phyloP scores from a whole-genome alignment of 2,888 invertebrate genomes.

The Apodemia duryi region DNA sequence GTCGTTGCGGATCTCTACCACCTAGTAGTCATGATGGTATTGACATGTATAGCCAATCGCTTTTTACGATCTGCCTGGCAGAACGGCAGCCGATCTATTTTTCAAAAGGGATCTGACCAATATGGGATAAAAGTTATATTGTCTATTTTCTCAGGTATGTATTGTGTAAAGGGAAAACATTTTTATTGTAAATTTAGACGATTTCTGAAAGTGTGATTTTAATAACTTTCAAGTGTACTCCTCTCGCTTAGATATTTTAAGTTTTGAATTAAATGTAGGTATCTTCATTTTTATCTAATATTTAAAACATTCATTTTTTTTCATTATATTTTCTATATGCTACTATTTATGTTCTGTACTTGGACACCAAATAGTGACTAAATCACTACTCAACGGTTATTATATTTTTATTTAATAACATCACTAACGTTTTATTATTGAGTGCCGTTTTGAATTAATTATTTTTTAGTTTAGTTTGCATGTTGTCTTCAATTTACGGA shows the following conservation, averaged over 20 bases:
- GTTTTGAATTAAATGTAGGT: background rate
- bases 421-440: background rate
- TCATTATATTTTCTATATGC: background rate
- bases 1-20: too few relatives aligned
- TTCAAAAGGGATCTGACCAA: too few relatives aligned
- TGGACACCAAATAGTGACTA: background rate
- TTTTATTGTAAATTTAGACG: too few relatives aligned
- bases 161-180: too few relatives aligned
- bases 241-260: background rate
- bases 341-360: background rate
- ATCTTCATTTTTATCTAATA: background rate
- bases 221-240: background rate
- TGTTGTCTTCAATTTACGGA: conserved; percentile 10
- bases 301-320: background rate
- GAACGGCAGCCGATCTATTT: too few relatives aligned
- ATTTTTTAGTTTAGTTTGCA: conserved; percentile 13
- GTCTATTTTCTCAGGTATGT: too few relatives aligned
- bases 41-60: too few relatives aligned
- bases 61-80: too few relatives aligned
- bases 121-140: too few relatives aligned
- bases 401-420: background rate
- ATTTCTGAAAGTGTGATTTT: too few relatives aligned
- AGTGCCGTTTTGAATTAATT: background rate
- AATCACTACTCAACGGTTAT: background rate
- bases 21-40: too few relatives aligned